phyloP scores from a whole-genome alignment of 2,888 invertebrate genomes.

The Dryobotodes eremita region DNA sequence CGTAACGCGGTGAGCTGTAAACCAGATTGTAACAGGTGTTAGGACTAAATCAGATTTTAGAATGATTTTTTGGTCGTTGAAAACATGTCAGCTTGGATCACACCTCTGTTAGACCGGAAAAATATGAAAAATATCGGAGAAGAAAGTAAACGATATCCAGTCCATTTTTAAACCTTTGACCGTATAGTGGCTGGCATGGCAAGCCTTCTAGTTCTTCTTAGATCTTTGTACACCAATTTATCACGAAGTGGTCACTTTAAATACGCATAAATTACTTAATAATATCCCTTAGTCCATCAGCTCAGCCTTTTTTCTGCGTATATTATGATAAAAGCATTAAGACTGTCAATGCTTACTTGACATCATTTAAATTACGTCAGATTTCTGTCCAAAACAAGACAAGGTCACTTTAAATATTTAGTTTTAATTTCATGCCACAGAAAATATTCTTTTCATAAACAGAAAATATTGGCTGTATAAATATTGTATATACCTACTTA shows the following conservation, averaged over 20 bases:
- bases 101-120: too few species aligned
- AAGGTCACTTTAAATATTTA: constrained; percentile 40
- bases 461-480: constrained; percentile 38
- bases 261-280: background rate
- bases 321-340: constrained; percentile 41
- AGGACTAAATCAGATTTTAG: too few species aligned
- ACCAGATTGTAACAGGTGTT: background rate
- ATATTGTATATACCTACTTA: constrained; percentile 31
- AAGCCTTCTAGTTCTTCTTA: background rate
- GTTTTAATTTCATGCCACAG: constrained; percentile 43
- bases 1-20: background rate
- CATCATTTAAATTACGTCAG: constrained; percentile 51
- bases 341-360: constrained; percentile 29
- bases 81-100: background rate
- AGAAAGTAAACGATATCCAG: background rate
- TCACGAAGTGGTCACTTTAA: constrained; percentile 23
- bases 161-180: background rate
- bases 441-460: constrained; percentile 50
- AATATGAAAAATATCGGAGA: background rate
- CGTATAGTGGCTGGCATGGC: background rate
- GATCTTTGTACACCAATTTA: background rate
- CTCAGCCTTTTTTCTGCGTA: constrained; percentile 32
- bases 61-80: background rate
- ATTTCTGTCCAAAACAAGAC: constrained; percentile 36
- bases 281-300: constrained; percentile 20